Evolutionary conservation across 1,140 invertebrate genomes (phyloP).

Genomic region (Geopemphigus sp.): DNA sequence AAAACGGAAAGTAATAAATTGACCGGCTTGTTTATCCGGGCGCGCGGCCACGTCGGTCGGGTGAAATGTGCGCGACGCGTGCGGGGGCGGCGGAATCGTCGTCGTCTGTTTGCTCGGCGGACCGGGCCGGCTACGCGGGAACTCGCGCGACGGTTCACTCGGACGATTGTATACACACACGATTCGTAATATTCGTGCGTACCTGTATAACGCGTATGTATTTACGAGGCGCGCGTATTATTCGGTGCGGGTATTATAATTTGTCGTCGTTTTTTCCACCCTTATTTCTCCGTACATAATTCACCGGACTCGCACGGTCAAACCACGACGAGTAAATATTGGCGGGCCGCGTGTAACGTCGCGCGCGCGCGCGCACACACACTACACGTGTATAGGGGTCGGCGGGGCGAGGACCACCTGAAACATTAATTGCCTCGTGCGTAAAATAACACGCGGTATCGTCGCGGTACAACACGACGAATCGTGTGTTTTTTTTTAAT

Average conservation of each 20-base stretch:
- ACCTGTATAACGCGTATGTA: too few species aligned
- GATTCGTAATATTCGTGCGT: too few species aligned
- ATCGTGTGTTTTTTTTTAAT: too few species aligned
- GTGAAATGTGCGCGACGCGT: neutral
- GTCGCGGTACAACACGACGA: too few species aligned
- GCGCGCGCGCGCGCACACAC: neutral
- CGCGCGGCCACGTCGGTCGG: neutral
- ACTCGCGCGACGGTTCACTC: neutral
- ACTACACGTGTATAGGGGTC: too few species aligned
- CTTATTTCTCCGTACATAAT: neutral
- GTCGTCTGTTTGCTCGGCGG: neutral
- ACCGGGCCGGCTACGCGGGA: too few species aligned
- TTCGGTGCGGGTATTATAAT: slow-evolving; percentile 17
- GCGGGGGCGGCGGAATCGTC: neutral
- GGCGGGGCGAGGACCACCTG: too few species aligned
- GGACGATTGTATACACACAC: too few species aligned
- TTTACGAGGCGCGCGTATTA: too few species aligned
- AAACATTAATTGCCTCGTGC: neutral
- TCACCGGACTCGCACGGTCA: neutral
- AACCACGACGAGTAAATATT: slow-evolving; percentile 20
- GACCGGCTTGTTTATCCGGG: slow-evolving; percentile 26
- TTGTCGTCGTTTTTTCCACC: neutral
- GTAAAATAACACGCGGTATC: too few species aligned
- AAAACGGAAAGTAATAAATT: too few species aligned
- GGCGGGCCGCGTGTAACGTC: neutral